These are phyloP conservation scores for Eremobia ochroleuca DNA, from an alignment of 2,888 invertebrate genomes.

Conservation along the genomic window DNA sequence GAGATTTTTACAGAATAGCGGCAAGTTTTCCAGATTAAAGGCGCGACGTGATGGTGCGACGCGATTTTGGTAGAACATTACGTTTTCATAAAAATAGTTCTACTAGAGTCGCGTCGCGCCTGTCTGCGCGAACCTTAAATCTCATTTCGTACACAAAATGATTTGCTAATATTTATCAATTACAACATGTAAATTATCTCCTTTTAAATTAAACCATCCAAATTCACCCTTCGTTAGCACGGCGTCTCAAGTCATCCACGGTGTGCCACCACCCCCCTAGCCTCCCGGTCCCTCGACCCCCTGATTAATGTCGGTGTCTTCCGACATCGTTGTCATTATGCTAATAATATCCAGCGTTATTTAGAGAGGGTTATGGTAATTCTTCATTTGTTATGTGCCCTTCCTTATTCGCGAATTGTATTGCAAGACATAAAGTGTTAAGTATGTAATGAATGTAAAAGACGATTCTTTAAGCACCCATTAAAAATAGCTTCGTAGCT, in stretches of 20 bases:
- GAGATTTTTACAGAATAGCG: not conserved
- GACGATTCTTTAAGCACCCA: not conserved
- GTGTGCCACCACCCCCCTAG: not conserved
- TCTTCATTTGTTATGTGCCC: conserved; percentile 56
- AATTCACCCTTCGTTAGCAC: conserved; percentile 29
- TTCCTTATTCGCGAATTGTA: conserved; percentile 32
- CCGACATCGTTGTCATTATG: conserved; percentile 75
- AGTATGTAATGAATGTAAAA: not conserved
- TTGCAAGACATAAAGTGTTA: conserved; percentile 24
- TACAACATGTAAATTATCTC: conserved; percentile 5
- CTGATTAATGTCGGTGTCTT: conserved; percentile 74
- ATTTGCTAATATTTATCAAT: not conserved
- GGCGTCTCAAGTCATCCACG: conserved; percentile 56
- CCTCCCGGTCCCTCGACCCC: conserved; percentile 7
- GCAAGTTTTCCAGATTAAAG: not conserved
- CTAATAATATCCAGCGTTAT: conserved; percentile 67
- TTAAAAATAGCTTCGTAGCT: not conserved
- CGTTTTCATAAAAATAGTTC: too few relatives aligned
- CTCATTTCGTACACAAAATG: not conserved
- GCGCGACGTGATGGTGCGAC: too few relatives aligned
- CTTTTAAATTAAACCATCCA: not conserved
- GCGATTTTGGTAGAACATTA: too few relatives aligned
- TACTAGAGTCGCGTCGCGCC: not conserved
- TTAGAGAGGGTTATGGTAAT: conserved; percentile 58
- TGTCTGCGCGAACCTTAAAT: not conserved